A percentile compares a stretch with the other conserved stretches of the same genome.
These are phyloP conservation scores for Eidolon dupreanum DNA, from an alignment of 2,797 vertebrate genomes.

Conservation along the genomic window DNA sequence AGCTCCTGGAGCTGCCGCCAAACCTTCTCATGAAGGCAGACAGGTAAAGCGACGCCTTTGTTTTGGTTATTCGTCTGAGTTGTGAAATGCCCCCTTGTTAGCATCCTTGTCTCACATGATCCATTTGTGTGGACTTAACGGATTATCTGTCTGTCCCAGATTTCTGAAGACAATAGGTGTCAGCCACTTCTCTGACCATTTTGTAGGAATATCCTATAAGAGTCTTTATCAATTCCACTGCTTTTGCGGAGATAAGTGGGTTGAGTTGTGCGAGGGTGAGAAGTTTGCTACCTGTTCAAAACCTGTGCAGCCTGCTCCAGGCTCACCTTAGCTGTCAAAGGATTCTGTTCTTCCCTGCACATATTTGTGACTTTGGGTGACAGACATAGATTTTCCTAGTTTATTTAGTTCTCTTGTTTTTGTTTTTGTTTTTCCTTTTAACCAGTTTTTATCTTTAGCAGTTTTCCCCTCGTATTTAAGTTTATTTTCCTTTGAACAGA, in stretches of 20 bases:
- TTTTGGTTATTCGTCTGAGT: accelerated
- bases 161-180: background rate
- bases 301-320: too few relatives aligned
- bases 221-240: background rate
- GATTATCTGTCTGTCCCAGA: background rate
- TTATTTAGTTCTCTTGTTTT: background rate
- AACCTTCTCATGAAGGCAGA: conserved; percentile 95
- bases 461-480: background rate
- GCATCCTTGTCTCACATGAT: background rate
- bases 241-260: background rate
- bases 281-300: background rate
- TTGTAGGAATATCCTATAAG: background rate
- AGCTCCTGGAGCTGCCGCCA: conserved; percentile 94
- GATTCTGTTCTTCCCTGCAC: background rate
- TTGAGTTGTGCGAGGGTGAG: background rate
- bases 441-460: background rate
- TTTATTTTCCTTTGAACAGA: background rate
- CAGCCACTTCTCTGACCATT: background rate
- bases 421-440: background rate
- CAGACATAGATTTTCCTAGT: background rate
- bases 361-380: background rate
- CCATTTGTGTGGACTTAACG: background rate
- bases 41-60: conserved; percentile 86
- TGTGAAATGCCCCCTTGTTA: accelerated
- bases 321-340: background rate